Conservation (phyloP, 2,888 invertebrate genomes). For the Acrocera orbiculus region DNA sequence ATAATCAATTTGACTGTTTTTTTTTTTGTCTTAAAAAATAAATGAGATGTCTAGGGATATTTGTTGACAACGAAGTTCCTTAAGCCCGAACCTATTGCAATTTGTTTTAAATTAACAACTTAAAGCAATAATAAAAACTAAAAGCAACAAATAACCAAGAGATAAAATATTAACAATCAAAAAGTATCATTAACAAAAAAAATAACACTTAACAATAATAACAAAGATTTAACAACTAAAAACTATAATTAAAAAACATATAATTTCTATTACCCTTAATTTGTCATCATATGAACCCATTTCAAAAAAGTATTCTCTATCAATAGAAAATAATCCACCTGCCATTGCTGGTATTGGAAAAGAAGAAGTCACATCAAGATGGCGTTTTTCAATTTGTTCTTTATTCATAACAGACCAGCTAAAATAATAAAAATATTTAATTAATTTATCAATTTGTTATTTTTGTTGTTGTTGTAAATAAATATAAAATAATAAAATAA, state of each 20-base stretch:
- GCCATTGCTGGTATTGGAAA: conserved; percentile 80
- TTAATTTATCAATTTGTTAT: not conserved
- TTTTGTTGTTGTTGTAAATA: not conserved
- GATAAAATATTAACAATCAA: too few species aligned
- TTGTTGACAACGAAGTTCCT: too few species aligned
- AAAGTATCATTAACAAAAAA: not conserved
- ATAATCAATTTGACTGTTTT: too few species aligned
- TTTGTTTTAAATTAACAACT: too few species aligned
- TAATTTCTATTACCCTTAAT: conserved; percentile 50
- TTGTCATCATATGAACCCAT: conserved; percentile 78
- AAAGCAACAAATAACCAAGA: too few species aligned
- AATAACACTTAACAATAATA: not conserved
- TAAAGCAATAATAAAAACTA: too few species aligned
- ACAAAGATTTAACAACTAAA: not conserved
- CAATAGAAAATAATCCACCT: conserved; percentile 73
- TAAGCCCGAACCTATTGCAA: too few species aligned
- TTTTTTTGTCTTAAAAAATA: too few species aligned
- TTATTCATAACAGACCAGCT: conserved; percentile 51
- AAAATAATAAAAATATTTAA: conserved; percentile 3
- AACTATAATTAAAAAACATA: not conserved
- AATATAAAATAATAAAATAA: not conserved
- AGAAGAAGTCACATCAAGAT: conserved; percentile 56
- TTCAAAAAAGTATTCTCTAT: conserved; percentile 71
- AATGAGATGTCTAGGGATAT: too few species aligned
- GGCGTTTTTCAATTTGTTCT: conserved; percentile 39